Evolutionary conservation across 2,888 invertebrate genomes (phyloP), one percentile per base, ranked within the genome.

Genomic region (Apamea sordens): DNA sequence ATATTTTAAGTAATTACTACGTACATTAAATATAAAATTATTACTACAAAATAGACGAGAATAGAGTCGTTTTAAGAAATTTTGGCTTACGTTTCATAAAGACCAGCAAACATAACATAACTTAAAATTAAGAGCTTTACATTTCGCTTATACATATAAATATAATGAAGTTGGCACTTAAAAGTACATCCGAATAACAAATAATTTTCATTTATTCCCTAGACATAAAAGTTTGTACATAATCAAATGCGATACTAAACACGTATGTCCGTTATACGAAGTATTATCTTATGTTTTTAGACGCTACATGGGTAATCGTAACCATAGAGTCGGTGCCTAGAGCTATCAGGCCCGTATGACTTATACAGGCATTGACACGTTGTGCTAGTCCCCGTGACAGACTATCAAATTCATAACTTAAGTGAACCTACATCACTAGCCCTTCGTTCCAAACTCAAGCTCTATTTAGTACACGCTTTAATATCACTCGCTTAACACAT

Each of bases 51-150:
- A 71, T 78, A 81, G 47, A 85, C 61, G 63, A 80, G 77, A 74
- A 77, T 81, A 86, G 61, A 77, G 67, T 85, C 41, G 67, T 80
- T 79, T 77, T 32, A 73, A 68, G 67, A 86, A 75, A 86, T 77
- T 86, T 84, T 83, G 86, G 88, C 80, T 89, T 81, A 80, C 72
- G 72, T 82, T 88, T 78, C 82, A 68, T 84, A 75, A 53, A 79
- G 74, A 82, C 82, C 88, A 88, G 86, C 80, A 86, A 87, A 81
- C 83, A 83, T 85, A 87, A 89, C 81, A 70, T 77, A 84, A 86
- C 86, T 82, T 82, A 80, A 83, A 75, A 80, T 76, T 80, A 77
- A 69, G 56, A 75, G 61, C 67, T 79, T 76, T 78, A 77, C 75
- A 82, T 64, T 72, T 70, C 36, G 63, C 81, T 86, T 80, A 77